Evolutionary conservation across 2,797 vertebrate species (phyloP).

Genomic region (Vultur gryphus): DNA sequence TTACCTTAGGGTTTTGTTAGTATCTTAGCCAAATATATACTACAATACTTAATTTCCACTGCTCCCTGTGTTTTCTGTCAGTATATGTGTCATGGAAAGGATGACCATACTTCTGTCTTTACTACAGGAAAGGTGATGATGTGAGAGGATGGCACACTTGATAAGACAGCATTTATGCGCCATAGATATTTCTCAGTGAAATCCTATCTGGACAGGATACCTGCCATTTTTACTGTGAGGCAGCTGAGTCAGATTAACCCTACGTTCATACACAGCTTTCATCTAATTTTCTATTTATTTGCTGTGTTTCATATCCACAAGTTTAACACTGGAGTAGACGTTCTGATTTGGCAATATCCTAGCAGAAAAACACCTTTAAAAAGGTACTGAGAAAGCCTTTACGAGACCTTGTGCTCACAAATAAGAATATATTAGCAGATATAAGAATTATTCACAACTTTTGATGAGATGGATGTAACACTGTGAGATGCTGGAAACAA

Average conservation of each 20-base stretch:
- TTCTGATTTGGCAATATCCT: neutral
- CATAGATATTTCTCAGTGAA: neutral
- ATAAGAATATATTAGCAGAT: neutral
- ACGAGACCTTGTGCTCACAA: neutral
- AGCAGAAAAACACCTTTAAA: neutral
- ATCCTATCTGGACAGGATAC: neutral
- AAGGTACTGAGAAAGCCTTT: neutral
- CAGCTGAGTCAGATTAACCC: neutral
- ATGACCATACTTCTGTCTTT: neutral
- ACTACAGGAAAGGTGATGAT: neutral
- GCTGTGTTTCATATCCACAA: neutral
- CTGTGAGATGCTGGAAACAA: neutral
- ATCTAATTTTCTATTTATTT: neutral
- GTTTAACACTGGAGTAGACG: neutral
- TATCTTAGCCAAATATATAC: constrained; percentile 17
- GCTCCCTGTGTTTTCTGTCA: constrained; percentile 9
- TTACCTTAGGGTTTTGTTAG: constrained; percentile 45
- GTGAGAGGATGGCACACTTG: neutral
- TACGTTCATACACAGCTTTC: neutral
- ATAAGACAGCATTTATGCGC: neutral
- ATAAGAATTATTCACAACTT: neutral
- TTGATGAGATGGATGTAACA: neutral
- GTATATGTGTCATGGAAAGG: neutral
- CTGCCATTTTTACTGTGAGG: neutral
- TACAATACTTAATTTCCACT: neutral